phyloP scores from a whole-genome alignment of 1,140 invertebrate genomes.

The Agraylea sexmaculata region DNA sequence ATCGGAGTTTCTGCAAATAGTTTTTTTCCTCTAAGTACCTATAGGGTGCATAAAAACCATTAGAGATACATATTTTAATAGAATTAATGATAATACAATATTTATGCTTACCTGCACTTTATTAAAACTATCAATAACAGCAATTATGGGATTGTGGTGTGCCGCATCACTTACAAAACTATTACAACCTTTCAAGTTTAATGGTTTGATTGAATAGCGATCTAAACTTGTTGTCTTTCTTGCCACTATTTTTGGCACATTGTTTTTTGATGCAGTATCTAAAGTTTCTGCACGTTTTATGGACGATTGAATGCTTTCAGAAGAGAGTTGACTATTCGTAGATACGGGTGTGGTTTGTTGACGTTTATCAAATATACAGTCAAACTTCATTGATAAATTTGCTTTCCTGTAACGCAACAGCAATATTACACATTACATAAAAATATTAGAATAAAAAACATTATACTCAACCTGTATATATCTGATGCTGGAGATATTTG shows the following conservation, averaged over 20 bases:
- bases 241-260: constrained; percentile 7
- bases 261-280: background rate
- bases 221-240: constrained; percentile 16
- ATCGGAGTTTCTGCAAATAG: constrained; percentile 10
- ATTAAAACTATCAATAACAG: constrained; percentile 11
- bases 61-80: background rate
- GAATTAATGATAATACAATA: background rate
- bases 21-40: constrained; percentile 17
- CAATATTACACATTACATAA: background rate
- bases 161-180: background rate
- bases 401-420: constrained; percentile 7
- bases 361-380: constrained; percentile 14
- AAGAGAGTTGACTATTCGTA: background rate
- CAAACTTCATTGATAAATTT: constrained; percentile 14
- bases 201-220: constrained; percentile 9
- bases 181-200: constrained; percentile 7
- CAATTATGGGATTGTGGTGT: constrained; percentile 14
- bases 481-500: background rate
- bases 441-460: constrained; percentile 1
- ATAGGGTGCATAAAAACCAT: constrained; percentile 8
- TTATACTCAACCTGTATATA: background rate
- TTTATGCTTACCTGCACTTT: constrained; percentile 17
- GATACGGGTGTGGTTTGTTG: constrained; percentile 3
- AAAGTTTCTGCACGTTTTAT: constrained; percentile 11
- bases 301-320: background rate